These are phyloP conservation scores for Sitta europaea DNA, from an alignment of 2,113 vertebrate species.

Conservation along the genomic window DNA sequence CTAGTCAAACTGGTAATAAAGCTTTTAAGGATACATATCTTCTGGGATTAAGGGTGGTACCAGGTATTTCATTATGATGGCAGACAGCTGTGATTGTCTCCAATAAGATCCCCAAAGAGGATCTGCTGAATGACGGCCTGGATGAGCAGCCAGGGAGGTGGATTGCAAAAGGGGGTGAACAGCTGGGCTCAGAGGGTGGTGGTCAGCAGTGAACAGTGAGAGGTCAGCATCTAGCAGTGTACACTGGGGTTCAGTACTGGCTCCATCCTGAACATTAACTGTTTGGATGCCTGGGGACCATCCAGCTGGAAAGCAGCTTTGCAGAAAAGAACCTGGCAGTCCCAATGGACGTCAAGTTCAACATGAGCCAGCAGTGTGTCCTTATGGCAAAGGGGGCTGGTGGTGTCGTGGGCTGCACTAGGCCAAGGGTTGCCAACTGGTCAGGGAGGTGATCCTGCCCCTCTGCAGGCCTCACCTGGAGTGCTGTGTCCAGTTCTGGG, in stretches of 20 bases:
- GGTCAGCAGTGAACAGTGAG: background rate
- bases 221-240: background rate
- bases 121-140: background rate
- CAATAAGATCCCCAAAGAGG: fast-evolving
- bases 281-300: background rate
- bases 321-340: background rate
- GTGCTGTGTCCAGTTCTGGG: background rate
- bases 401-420: background rate
- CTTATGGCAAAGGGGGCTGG: background rate
- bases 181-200: background rate
- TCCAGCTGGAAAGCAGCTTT: background rate
- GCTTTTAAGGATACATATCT: background rate
- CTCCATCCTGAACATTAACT: background rate
- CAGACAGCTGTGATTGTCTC: background rate
- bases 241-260: background rate
- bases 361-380: background rate
- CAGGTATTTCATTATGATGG: background rate
- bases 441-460: background rate
- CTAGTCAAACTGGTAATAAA: background rate
- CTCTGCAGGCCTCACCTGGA: background rate
- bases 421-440: background rate
- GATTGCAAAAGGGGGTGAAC: background rate
- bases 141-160: background rate
- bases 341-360: background rate
- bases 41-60: background rate